phyloP scores from a whole-genome alignment of 2,113 vertebrate genomes.

The Mormyrus lacerda region DNA sequence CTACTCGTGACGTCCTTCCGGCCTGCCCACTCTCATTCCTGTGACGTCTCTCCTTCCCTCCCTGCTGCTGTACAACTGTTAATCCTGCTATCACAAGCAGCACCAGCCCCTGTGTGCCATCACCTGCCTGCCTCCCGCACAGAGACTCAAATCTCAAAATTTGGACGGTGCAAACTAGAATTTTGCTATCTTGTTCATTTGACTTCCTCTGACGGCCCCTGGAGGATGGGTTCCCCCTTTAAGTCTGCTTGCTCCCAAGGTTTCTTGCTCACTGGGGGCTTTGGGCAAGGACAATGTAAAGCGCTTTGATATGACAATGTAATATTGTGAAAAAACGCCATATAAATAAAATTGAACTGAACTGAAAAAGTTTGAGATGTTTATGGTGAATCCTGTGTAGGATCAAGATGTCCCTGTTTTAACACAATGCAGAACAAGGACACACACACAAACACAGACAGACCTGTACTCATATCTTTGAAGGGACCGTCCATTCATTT shows the following conservation, averaged over 20 bases:
- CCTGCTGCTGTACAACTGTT: background rate
- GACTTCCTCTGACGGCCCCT: background rate
- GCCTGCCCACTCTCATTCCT: background rate
- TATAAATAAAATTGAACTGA: too few species aligned
- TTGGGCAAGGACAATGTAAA: background rate
- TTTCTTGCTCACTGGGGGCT: background rate
- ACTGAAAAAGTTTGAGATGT: background rate
- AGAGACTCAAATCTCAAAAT: background rate
- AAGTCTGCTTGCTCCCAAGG: background rate
- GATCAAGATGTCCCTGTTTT: background rate
- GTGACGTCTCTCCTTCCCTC: background rate
- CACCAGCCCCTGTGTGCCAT: background rate
- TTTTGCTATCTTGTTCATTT: background rate
- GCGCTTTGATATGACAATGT: background rate
- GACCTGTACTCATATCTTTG: too few species aligned
- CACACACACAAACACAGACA: background rate
- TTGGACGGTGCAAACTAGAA: background rate
- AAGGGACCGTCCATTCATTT: too few species aligned
- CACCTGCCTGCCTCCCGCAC: background rate
- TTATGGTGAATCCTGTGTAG: background rate
- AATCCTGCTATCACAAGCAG: background rate
- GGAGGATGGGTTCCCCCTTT: background rate
- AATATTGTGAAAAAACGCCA: background rate
- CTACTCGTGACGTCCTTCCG: background rate
- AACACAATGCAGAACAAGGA: background rate